Evolutionary conservation across 2,888 invertebrate genomes (phyloP).

Genomic region (Limenitis camilla): DNA sequence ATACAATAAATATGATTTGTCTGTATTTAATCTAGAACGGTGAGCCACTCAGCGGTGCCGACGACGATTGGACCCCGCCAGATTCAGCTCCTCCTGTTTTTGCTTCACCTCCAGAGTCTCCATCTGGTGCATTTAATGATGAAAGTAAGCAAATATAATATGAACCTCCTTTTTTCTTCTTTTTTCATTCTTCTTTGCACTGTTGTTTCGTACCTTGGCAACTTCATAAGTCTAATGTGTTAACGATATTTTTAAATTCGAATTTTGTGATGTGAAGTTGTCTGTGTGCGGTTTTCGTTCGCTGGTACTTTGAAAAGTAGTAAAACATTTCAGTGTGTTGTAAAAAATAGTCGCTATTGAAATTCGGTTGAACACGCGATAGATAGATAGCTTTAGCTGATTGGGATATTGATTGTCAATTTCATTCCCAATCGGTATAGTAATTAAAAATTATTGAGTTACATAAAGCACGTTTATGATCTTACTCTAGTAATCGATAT

Average conservation of each 20-base stretch:
- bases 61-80: slow-evolving; percentile 82
- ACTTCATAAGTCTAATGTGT: slow-evolving; percentile 25
- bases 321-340: slow-evolving; percentile 30
- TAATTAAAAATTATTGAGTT: slow-evolving; percentile 28
- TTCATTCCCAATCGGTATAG: slow-evolving; percentile 54
- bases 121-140: slow-evolving; percentile 39
- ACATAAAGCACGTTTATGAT: slow-evolving; percentile 36
- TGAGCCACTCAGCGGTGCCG: slow-evolving; percentile 79
- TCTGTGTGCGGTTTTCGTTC: slow-evolving; percentile 31
- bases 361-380: slow-evolving; percentile 35
- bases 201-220: slow-evolving; percentile 32
- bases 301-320: slow-evolving; percentile 33
- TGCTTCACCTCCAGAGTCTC: slow-evolving; percentile 78
- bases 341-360: slow-evolving; percentile 33
- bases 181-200: slow-evolving; percentile 31
- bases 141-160: slow-evolving; percentile 42
- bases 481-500: slow-evolving; percentile 31
- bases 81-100: slow-evolving; percentile 86
- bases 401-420: slow-evolving; percentile 46
- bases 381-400: slow-evolving; percentile 53
- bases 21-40: slow-evolving; percentile 67
- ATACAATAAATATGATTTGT: neutral
- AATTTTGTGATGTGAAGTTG: slow-evolving; percentile 26
- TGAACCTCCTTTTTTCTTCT: slow-evolving; percentile 17
- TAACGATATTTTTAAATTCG: neutral